A percentile compares a stretch with the other conserved stretches of the same genome.
Evolutionary conservation across 2,888 invertebrate genomes (phyloP).

Genomic region (Ennomos erosarius): DNA sequence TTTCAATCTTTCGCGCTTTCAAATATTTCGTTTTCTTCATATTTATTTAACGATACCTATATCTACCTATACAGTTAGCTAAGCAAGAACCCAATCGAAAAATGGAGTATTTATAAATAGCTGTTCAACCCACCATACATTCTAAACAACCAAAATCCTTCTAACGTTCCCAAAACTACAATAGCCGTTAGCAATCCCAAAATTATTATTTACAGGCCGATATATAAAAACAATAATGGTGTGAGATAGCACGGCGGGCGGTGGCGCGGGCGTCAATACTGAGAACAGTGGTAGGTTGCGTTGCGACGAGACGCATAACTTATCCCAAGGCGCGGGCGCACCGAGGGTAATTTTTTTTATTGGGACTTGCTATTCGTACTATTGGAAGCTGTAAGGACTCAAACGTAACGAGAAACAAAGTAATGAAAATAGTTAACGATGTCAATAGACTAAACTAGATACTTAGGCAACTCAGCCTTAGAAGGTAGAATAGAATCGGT

Average conservation of each 20-base stretch:
- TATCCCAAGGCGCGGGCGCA: conserved; percentile 24
- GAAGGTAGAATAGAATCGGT: too few relatives aligned
- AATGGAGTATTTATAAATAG: too few relatives aligned
- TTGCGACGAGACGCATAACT: conserved; percentile 33
- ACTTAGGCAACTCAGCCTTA: too few relatives aligned
- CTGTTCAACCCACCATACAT: not conserved
- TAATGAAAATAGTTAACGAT: too few relatives aligned
- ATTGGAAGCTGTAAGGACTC: not conserved
- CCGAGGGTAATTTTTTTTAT: conserved; percentile 32
- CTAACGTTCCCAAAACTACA: conserved; percentile 13
- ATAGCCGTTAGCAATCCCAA: conserved; percentile 13
- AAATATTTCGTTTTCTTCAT: too few relatives aligned
- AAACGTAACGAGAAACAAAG: too few relatives aligned
- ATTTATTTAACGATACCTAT: too few relatives aligned
- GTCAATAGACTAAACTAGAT: too few relatives aligned
- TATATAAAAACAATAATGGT: conserved; percentile 22
- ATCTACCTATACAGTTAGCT: too few relatives aligned
- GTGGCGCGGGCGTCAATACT: conserved; percentile 29
- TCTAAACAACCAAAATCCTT: conserved; percentile 3
- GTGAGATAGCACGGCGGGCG: conserved; percentile 8
- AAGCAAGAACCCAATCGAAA: too few relatives aligned
- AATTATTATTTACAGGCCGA: conserved; percentile 6
- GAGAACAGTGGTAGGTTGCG: conserved; percentile 25
- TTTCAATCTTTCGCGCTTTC: too few relatives aligned
- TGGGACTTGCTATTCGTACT: conserved; percentile 10